A percentile compares a stretch with the other conserved stretches of the same genome.
Evolutionary conservation across 2,888 invertebrate species (phyloP).

Genomic region (Drosophila conformis): DNA sequence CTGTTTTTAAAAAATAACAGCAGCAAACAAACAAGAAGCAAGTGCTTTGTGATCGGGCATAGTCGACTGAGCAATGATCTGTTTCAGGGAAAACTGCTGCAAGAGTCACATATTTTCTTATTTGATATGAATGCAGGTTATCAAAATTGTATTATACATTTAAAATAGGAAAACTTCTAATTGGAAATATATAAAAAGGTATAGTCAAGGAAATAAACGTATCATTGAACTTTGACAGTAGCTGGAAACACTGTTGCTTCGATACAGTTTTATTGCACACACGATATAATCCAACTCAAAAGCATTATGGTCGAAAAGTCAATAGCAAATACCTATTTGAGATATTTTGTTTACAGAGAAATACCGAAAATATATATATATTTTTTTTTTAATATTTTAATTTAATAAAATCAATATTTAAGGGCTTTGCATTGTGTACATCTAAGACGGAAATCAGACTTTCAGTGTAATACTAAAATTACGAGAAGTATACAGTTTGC

Average conservation of each 20-base stretch:
- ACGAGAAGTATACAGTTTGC: not conserved
- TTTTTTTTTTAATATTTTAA: not conserved
- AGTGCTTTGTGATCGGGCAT: not conserved
- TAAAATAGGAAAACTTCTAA: not conserved
- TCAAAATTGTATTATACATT: not conserved
- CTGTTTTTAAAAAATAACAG: constrained; percentile 25
- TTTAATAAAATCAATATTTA: not conserved
- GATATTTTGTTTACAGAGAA: not conserved
- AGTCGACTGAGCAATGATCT: not conserved
- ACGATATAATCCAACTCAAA: too few relatives aligned
- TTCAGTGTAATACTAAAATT: not conserved
- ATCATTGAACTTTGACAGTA: not conserved
- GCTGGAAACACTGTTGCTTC: not conserved
- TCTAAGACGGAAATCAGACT: not conserved
- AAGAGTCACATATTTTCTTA: not conserved
- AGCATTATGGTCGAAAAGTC: not conserved
- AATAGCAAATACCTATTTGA: not conserved
- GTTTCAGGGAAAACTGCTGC: not conserved
- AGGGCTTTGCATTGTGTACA: not conserved
- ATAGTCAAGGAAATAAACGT: not conserved
- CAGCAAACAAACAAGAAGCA: constrained; percentile 5
- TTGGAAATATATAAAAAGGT: not conserved
- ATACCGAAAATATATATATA: not conserved
- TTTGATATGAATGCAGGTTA: not conserved
- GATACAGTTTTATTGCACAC: too few relatives aligned